These are phyloP conservation scores for Paradisaea rubra DNA, from an alignment of 2,113 vertebrate species.

Conservation along the genomic window DNA sequence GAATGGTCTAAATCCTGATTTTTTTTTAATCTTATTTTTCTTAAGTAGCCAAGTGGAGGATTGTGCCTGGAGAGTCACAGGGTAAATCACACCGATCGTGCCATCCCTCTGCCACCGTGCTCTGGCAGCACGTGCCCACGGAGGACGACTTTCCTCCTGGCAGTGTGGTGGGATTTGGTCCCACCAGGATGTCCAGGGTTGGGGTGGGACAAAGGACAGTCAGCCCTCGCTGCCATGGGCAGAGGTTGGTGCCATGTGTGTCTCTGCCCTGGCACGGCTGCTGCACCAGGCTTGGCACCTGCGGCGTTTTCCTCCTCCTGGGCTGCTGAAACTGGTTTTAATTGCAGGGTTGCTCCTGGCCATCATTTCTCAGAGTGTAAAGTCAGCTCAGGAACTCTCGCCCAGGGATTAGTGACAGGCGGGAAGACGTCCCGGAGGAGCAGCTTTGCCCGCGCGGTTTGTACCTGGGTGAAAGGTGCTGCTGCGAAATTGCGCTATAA, in stretches of 20 bases:
- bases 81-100: fast-evolving
- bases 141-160: not conserved
- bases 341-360: constrained; percentile 8
- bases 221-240: fast-evolving
- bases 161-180: not conserved
- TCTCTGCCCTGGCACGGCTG: not conserved
- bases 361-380: not conserved
- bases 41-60: not conserved
- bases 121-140: fast-evolving
- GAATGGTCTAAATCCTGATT: not conserved
- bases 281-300: not conserved
- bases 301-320: fast-evolving
- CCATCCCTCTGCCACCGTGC: not conserved
- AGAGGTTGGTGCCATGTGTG: not conserved
- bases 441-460: not conserved
- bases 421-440: not conserved
- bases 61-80: not conserved
- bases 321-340: constrained; percentile 30
- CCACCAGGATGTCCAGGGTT: not conserved
- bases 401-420: not conserved
- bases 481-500: not conserved
- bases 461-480: constrained; percentile 26
- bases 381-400: not conserved
- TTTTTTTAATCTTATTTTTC: not conserved
- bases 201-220: not conserved